phyloP scores from a whole-genome alignment of 64 coral and sea anemone species.

The Hydrozoanthus tunicans region DNA sequence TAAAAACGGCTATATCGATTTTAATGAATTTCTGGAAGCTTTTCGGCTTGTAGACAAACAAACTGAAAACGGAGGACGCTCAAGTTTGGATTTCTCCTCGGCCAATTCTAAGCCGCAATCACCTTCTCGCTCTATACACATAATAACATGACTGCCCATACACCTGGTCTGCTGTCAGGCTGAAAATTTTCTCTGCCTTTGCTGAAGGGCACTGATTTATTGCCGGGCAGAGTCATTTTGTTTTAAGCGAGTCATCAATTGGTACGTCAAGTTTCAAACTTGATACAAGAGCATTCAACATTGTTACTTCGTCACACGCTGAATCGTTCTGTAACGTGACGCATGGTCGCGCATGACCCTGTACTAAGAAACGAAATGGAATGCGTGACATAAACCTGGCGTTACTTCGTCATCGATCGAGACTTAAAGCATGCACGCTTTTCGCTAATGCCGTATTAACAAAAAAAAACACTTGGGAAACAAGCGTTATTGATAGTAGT shows the following conservation, averaged over 20 bases:
- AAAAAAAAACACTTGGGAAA: too few species aligned
- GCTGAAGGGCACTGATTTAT: neutral
- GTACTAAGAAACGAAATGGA: neutral
- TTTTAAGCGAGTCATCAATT: neutral
- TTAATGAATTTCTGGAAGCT: slow-evolving; percentile 98
- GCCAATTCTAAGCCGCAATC: slow-evolving; percentile 35
- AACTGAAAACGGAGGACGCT: slow-evolving; percentile 13
- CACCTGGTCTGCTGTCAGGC: neutral
- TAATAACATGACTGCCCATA: slow-evolving; percentile 41
- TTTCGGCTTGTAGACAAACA: slow-evolving; percentile 87
- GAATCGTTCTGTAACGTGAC: neutral
- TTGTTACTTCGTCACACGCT: neutral
- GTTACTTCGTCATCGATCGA: too few species aligned
- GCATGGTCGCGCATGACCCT: neutral
- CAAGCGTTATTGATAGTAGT: too few species aligned
- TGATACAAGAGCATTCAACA: neutral
- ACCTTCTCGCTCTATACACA: slow-evolving; percentile 75
- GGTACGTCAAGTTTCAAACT: neutral
- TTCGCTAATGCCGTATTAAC: too few species aligned
- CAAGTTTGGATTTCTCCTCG: slow-evolving; percentile 33
- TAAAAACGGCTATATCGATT: slow-evolving; percentile 94
- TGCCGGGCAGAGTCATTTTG: neutral
- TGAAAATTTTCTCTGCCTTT: neutral
- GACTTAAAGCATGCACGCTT: too few species aligned
- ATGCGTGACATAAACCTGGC: neutral